Conservation (phyloP, 1,140 invertebrate genomes). For the Atta texana region DNA sequence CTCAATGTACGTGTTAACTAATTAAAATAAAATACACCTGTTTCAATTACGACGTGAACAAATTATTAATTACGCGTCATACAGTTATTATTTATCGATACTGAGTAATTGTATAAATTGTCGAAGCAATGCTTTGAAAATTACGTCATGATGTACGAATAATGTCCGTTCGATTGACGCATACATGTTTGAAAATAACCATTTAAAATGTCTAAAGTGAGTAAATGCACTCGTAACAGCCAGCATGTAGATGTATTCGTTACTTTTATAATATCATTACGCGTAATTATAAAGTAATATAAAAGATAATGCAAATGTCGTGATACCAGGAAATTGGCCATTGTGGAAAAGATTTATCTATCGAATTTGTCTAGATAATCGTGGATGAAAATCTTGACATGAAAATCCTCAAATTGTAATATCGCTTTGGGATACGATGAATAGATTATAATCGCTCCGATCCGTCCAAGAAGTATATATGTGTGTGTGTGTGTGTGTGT, state of each 20-base stretch:
- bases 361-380: background rate
- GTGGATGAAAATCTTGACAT: background rate
- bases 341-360: background rate
- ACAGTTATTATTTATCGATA: constrained; percentile 15
- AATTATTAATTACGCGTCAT: constrained; percentile 35
- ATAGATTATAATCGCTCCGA: background rate
- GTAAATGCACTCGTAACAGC: background rate
- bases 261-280: background rate
- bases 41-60: constrained; percentile 23
- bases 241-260: background rate
- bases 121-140: constrained; percentile 10
- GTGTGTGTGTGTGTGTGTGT: background rate
- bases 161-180: constrained; percentile 4
- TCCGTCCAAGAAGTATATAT: background rate
- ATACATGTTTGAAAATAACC: background rate
- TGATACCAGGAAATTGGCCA: background rate
- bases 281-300: background rate
- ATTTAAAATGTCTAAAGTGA: background rate
- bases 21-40: constrained; percentile 5
- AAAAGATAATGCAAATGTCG: background rate
- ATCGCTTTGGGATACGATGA: background rate
- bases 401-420: background rate
- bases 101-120: background rate
- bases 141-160: background rate
- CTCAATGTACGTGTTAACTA: background rate